phyloP scores from a whole-genome alignment of 30 jellyfish, hydroid and myxozoan species.

The Catostylus mosaicus region DNA sequence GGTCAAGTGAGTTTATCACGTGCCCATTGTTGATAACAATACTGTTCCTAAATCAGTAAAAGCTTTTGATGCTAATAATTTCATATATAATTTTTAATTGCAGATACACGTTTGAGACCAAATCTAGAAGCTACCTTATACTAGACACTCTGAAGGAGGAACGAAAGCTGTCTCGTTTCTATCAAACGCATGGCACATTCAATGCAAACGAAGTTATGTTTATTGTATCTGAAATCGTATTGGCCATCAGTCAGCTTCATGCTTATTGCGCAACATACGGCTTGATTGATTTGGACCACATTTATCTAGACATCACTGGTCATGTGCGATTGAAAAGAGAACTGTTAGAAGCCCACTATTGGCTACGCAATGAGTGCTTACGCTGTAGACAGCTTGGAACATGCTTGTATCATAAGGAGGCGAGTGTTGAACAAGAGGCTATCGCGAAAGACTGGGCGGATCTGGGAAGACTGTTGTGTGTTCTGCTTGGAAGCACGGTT shows the following conservation, averaged over 20 bases:
- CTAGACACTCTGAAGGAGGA: constrained; percentile 56
- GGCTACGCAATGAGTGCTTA: constrained; percentile 56
- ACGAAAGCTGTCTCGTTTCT: constrained; percentile 26
- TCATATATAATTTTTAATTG: too few relatives aligned
- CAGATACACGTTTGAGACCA: constrained; percentile 74
- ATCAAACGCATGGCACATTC: constrained; percentile 23
- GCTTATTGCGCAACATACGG: constrained; percentile 38
- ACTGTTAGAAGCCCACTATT: constrained; percentile 11
- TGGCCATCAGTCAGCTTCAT: constrained; percentile 69
- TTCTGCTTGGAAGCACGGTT: constrained; percentile 20
- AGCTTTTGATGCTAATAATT: too few relatives aligned
- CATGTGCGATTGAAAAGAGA: constrained; percentile 69
- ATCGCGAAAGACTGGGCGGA: constrained; percentile 61
- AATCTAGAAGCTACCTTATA: constrained; percentile 47
- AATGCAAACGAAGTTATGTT: constrained; percentile 34
- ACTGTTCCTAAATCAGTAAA: too few relatives aligned
- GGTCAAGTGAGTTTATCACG: too few relatives aligned
- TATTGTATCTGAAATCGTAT: constrained; percentile 48
- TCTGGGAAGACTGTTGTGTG: constrained; percentile 34
- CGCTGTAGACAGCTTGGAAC: constrained; percentile 37
- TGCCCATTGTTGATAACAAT: too few relatives aligned
- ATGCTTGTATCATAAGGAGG: constrained; percentile 37
- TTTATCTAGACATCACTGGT: constrained; percentile 61
- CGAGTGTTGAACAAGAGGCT: constrained; percentile 16
- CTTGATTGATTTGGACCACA: constrained; percentile 35